Evolutionary conservation across 53 echinoderm and acorn worm genomes (phyloP).

Genomic region (Holothuria scabra): DNA sequence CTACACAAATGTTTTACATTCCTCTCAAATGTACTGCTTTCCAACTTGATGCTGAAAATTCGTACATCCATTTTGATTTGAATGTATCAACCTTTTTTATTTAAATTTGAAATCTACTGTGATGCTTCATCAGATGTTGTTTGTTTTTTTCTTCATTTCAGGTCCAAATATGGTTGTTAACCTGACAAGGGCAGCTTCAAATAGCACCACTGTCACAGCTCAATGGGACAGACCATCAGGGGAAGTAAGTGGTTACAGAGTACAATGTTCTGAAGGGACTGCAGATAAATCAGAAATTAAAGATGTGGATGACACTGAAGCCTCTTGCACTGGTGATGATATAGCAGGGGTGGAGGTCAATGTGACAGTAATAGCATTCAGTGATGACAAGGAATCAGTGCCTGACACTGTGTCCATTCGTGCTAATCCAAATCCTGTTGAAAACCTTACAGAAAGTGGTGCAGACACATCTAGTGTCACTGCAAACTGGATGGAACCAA

Average conservation of each 20-base stretch:
- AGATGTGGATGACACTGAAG: neutral
- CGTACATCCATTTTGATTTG: too few relatives aligned
- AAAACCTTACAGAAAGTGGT: neutral
- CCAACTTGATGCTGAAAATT: too few relatives aligned
- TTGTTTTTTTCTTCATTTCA: neutral
- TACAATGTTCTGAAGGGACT: neutral
- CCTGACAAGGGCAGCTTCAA: neutral
- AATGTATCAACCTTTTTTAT: too few relatives aligned
- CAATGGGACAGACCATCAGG: neutral
- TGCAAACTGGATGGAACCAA: neutral
- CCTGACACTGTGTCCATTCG: neutral
- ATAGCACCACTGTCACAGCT: neutral
- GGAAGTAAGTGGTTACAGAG: neutral
- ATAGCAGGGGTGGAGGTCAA: neutral
- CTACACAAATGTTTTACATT: too few relatives aligned
- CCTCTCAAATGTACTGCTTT: too few relatives aligned
- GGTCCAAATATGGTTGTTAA: neutral
- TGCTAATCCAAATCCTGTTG: slow-evolving; percentile 20
- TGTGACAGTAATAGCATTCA: neutral
- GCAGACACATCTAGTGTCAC: slow-evolving; percentile 36
- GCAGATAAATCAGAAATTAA: neutral
- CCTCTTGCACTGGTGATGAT: neutral
- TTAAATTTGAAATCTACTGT: too few relatives aligned
- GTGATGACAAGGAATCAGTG: neutral
- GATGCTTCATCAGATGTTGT: too few relatives aligned